Evolutionary conservation across 23 tunicate genomes (phyloP).

Genomic region (Halocynthia roretzi): DNA sequence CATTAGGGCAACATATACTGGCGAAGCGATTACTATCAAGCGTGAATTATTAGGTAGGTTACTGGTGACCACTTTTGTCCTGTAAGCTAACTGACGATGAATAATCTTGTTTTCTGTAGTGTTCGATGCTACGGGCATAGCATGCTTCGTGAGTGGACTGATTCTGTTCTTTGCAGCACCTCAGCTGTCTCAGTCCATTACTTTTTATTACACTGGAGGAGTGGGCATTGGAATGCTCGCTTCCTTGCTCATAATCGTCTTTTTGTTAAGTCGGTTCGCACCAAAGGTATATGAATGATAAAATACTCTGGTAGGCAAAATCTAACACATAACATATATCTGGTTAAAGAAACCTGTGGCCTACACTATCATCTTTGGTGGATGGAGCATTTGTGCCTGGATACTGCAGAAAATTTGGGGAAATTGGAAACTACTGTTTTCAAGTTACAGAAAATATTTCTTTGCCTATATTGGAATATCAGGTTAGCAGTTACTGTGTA

Average conservation of each 20-base stretch:
- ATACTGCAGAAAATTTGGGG: constrained; percentile 25
- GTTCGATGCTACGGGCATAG: constrained; percentile 19
- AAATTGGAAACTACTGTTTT: constrained; percentile 27
- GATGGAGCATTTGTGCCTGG: constrained; percentile 61
- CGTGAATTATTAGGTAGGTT: background rate
- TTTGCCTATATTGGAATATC: constrained; percentile 36
- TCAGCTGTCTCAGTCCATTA: constrained; percentile 36
- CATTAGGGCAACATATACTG: background rate
- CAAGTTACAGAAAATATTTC: constrained; percentile 28
- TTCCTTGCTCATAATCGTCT: constrained; percentile 47
- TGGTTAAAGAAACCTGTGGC: constrained; percentile 44
- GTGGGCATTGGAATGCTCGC: constrained; percentile 61
- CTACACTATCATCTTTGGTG: constrained; percentile 59
- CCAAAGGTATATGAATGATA: constrained; percentile 50
- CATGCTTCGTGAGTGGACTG: constrained; percentile 33
- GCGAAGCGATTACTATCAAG: background rate
- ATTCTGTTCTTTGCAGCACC: constrained; percentile 28
- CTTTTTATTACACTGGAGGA: constrained; percentile 66
- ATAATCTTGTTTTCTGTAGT: background rate
- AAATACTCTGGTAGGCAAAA: background rate
- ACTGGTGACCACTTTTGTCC: background rate
- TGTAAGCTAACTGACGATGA: background rate
- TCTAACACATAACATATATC: background rate
- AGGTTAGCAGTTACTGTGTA: constrained; percentile 19
- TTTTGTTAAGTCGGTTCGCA: constrained; percentile 50